A percentile compares a stretch with the other conserved stretches of the same genome.
Conservation (phyloP, 2,888 invertebrate species). For the Campoplex nolae region DNA sequence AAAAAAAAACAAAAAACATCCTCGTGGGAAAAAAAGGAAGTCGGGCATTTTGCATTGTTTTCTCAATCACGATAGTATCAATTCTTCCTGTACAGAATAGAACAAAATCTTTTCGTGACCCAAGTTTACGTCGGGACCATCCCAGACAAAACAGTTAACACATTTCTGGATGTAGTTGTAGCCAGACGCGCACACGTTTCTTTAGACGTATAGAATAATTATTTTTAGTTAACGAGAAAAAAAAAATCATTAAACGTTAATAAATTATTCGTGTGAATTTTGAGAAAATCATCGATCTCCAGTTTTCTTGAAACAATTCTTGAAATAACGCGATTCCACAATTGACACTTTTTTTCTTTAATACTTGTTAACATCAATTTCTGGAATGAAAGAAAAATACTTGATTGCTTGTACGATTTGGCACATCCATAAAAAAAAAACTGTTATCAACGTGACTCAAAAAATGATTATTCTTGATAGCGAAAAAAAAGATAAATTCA, state of each 20-base stretch:
- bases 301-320: no score
- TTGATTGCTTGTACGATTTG: background rate
- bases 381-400: background rate
- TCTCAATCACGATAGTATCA: conserved; percentile 20
- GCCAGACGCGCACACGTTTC: background rate
- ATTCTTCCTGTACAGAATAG: conserved; percentile 6
- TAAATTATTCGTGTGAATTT: no score
- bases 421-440: background rate
- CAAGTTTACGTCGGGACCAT: background rate
- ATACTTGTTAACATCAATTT: background rate
- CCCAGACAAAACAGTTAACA: background rate
- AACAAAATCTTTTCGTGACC: background rate
- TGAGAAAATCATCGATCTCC: no score
- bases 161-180: background rate
- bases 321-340: no score
- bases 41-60: conserved; percentile 4
- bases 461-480: background rate
- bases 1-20: background rate
- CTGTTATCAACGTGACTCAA: background rate
- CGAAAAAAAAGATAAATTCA: background rate
- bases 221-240: background rate
- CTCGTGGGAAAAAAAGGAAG: conserved; percentile 16
- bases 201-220: background rate
- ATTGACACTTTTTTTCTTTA: no score
- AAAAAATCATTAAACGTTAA: no score